Evolutionary conservation across 1,140 invertebrate species (phyloP).

Genomic region (Drosophila equinoxialis): DNA sequence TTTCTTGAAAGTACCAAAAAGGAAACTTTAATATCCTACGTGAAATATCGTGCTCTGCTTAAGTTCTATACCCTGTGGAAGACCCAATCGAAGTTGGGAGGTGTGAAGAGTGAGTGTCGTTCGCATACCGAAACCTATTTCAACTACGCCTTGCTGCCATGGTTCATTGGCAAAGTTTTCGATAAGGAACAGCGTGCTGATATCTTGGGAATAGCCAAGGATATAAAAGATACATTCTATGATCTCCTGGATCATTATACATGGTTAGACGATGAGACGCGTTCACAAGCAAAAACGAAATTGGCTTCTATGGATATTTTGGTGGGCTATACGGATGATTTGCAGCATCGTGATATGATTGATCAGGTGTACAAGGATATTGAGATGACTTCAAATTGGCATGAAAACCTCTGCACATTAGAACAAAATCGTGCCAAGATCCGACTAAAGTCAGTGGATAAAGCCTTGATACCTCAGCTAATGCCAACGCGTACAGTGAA

Average conservation of each 20-base stretch:
- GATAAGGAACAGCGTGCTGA: slow-evolving; percentile 63
- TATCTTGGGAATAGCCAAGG: slow-evolving; percentile 55
- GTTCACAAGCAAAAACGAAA: slow-evolving; percentile 66
- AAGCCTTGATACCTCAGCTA: slow-evolving; percentile 64
- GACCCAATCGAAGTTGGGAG: slow-evolving; percentile 24
- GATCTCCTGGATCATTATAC: slow-evolving; percentile 62
- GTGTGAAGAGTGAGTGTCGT: slow-evolving; percentile 52
- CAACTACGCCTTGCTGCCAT: slow-evolving; percentile 71
- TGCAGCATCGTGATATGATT: slow-evolving; percentile 61
- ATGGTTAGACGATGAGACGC: slow-evolving; percentile 76
- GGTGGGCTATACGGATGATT: slow-evolving; percentile 73
- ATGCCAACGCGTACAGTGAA: slow-evolving; percentile 72
- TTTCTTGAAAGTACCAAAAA: slow-evolving; percentile 48
- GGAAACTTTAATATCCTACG: slow-evolving; percentile 43
- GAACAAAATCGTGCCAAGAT: slow-evolving; percentile 57
- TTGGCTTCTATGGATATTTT: slow-evolving; percentile 69
- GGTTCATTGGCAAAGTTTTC: slow-evolving; percentile 70
- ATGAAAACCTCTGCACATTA: slow-evolving; percentile 52
- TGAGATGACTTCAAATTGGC: slow-evolving; percentile 59
- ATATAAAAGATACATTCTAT: slow-evolving; percentile 68
- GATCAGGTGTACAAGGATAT: slow-evolving; percentile 54
- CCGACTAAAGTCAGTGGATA: slow-evolving; percentile 62
- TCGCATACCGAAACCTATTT: slow-evolving; percentile 57
- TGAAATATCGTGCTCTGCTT: slow-evolving; percentile 51
- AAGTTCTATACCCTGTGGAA: slow-evolving; percentile 71